Evolutionary conservation across 2,113 vertebrate genomes (phyloP), one percentile per base, ranked within the genome.

Genomic region (Porphyrio hochstetteri): DNA sequence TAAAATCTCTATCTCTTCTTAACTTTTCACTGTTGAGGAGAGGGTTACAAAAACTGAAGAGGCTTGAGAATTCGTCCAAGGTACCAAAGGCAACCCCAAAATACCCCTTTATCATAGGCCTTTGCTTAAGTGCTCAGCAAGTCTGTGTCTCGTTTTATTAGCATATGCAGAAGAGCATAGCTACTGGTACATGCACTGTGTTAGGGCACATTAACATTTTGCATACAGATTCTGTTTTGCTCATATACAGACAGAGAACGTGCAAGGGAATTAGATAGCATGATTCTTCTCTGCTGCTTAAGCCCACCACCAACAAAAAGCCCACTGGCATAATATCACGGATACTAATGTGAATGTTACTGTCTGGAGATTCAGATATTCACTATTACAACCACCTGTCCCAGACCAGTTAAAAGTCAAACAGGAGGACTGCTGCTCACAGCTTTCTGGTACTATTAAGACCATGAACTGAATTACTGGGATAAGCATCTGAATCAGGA

Each of bases 111-210:
- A 1, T 8, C 44, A 4, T 0, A 68, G 53, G 16, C 5, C 10
- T 44, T 68, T 2, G 1, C 40, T 64, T 23, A 38, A n/a, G 27
- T 9, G 16, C 42, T 84, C 65, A 29, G 40, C 16, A 55, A 12
- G 19, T n/a, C 13, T 13, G 21, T 18, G 35, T 40, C 24, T 57
- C 27, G 9, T 56, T 70, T 59, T 15, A 20, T 10, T 8, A 11
- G 12, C 36, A 6, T 0, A 0, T 4, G 35, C 5, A 3, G 8
- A 27, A 44, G 25, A 90, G 65, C 65, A 38, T 36, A 76, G 11
- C 2, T 1, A 24, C 0, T 2, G 27, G 17, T 21, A 24, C 24
- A 2, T 5, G 2, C 60, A 2, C 16, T 21, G 1, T 2, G 1
- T 5, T 2, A 9, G 35, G 19, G 21, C 12, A 23, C 1, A 5